Base-by-base conservation (phyloP, 2,113 vertebrate genomes). In the Alosa alosa region DNA sequence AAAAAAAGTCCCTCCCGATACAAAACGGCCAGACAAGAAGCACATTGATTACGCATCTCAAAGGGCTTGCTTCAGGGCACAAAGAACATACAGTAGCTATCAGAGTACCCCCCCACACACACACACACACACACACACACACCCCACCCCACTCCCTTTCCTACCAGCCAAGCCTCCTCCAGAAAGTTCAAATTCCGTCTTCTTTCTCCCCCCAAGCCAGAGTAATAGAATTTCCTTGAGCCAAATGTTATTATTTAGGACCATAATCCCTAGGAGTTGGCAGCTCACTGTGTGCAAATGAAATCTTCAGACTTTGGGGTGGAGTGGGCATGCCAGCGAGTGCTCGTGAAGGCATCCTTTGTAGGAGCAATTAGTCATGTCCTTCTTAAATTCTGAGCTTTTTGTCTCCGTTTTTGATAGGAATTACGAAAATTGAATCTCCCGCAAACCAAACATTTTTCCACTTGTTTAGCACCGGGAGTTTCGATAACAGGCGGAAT, bases 191-290 rank as follows among this genome's bases (percentile, higher is more conserved):
- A 84, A 90, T 90, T 87, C 81, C 86, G 39, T 78, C 36, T 47
- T 6, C 5, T 9, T 31, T 5, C n/a, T 18, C 11, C 47, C n/a
- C n/a, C 31, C 84, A 89, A 89, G 90, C 89, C 91, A 90, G 92
- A 88, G 84, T 93, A 94, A 95, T 93, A 90, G 78, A 92, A 94
- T 95, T 93, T 93, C 88, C 91, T 92, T 90, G 83, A 88, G 89
- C 90, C 87, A 95, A 94, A 95, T 93, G 91, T 92, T 92, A 91
- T 95, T 95, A 94, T 93, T 95, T 91, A 72, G 87, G 91, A 91
- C 90, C 91, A 89, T 92, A 91, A 94, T 93, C 90, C 88, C 87
- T 90, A 85, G 84, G 84, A 90, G 87, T 92, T 89, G 87, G 91
- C 92, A 92, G 87, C 90, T 89, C 92, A 84, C 91, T 93, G 89